Evolutionary conservation across 2,888 invertebrate genomes (phyloP).

Genomic region (Hedychridium roseum): DNA sequence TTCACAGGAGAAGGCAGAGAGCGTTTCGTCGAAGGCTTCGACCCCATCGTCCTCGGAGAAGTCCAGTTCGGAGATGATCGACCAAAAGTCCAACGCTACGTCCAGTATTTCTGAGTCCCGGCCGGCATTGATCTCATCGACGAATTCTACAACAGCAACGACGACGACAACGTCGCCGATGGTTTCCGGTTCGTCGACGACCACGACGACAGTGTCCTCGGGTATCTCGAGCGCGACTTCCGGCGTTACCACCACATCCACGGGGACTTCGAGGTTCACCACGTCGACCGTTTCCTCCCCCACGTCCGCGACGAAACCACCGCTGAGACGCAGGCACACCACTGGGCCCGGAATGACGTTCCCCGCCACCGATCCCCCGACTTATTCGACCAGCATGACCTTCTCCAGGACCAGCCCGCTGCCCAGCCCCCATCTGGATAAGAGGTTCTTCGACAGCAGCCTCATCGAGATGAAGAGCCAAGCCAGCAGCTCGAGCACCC

Average conservation of each 20-base stretch:
- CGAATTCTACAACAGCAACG: constrained; percentile 19
- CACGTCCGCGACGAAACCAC: constrained; percentile 52
- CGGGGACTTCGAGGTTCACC: constrained; percentile 50
- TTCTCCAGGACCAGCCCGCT: constrained; percentile 64
- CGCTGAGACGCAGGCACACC: constrained; percentile 55
- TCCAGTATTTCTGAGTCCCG: constrained; percentile 47
- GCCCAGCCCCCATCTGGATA: constrained; percentile 76
- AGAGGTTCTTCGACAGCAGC: constrained; percentile 83
- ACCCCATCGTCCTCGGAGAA: constrained; percentile 56
- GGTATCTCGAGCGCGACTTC: constrained; percentile 5
- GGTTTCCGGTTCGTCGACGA: not conserved
- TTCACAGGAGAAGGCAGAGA: constrained; percentile 44
- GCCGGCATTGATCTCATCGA: too few species aligned
- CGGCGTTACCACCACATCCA: constrained; percentile 15
- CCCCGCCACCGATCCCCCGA: constrained; percentile 60
- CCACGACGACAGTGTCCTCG: constrained; percentile 29
- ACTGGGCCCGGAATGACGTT: constrained; percentile 61
- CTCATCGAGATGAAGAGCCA: constrained; percentile 81
- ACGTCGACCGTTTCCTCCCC: constrained; percentile 56
- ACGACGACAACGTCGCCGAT: constrained; percentile 1
- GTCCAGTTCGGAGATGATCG: constrained; percentile 57
- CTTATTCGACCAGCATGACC: constrained; percentile 58
- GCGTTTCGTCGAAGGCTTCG: constrained; percentile 47
- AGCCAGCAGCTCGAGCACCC: constrained; percentile 70
- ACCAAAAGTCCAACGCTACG: constrained; percentile 49